Evolutionary conservation across 1,140 invertebrate genomes (phyloP).

Genomic region (Drosophila persimilis): DNA sequence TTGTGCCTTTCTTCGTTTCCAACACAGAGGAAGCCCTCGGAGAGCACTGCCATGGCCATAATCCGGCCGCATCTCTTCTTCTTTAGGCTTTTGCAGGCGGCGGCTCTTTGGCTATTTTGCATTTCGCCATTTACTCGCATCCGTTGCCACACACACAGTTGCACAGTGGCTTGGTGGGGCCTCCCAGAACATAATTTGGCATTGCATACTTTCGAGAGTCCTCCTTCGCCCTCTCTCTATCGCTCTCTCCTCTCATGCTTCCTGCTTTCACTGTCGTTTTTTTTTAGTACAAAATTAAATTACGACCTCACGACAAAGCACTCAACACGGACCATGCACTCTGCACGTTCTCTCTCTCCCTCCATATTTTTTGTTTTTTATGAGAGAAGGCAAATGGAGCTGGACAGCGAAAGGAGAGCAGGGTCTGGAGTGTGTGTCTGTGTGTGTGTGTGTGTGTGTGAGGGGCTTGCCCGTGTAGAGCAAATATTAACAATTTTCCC

Average conservation of each 20-base stretch:
- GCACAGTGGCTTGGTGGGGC: constrained; percentile 1
- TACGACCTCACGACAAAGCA: constrained; percentile 57
- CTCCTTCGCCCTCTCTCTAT: background rate
- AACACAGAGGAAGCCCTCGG: too few relatives aligned
- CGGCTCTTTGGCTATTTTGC: constrained; percentile 25
- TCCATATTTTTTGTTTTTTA: constrained; percentile 30
- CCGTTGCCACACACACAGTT: constrained; percentile 14
- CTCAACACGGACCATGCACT: constrained; percentile 18
- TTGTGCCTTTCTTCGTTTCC: too few relatives aligned
- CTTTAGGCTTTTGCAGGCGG: constrained; percentile 10
- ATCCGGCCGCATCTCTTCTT: too few relatives aligned
- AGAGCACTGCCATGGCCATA: too few relatives aligned
- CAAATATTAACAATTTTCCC: constrained; percentile 74
- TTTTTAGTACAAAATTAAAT: constrained; percentile 61
- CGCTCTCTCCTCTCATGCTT: background rate
- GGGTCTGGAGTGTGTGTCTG: too few relatives aligned
- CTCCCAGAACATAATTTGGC: constrained; percentile 66
- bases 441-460: too few relatives aligned
- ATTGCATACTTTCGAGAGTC: constrained; percentile 70
- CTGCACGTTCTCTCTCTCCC: constrained; percentile 1
- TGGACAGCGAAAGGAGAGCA: constrained; percentile 1
- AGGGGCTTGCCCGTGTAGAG: constrained; percentile 21
- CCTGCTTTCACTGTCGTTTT: constrained; percentile 11
- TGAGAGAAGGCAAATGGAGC: constrained; percentile 11
- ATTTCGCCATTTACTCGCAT: constrained; percentile 35